Base-by-base conservation (phyloP, 2,888 invertebrate species). In the Seladonia tumulorum region DNA sequence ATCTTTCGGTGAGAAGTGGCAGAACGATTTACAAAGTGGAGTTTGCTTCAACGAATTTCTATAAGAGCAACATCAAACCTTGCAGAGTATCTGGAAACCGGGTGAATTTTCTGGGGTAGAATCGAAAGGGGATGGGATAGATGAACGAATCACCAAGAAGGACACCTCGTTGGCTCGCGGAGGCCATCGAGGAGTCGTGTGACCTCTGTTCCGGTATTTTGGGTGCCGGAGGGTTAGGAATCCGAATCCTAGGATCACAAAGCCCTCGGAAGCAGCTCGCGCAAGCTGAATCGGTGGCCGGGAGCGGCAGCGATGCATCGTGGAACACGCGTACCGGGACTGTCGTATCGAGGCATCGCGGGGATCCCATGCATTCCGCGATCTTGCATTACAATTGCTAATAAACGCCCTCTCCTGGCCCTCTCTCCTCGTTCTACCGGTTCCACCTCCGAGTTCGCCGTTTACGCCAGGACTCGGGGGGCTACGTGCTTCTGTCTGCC, bases 301-400 rank as follows among this genome's bases (percentile, higher is more conserved):
- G 63, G 29, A 29, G 63, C 63, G 63, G 63, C 7, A 29, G 63
- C 63, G 63, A 16, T 63, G 63, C 63, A 63, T 63, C 83, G 90
- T 83, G 89, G 82, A 92, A 91, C 92, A 92, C 91, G 90, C 91
- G 92, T 92, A 92, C 90, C 91, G 89, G 89, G 87, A 86, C 85
- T 82, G 87, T 89, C 89, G 88, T 92, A 93, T 92, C 92, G 91
- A 91, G 88, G 90, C 90, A 92, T 92, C 91, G 91, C 90, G 78
- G 63, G 87, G 90, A 88, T 89, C 89, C 89, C 89, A 85, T 87
- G 90, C 91, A 92, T 93, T 93, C 92, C 91, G 89, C 91, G 90
- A 91, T 92, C 91, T 92, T 91, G 91, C 91, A 92, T 93, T 92
- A 93, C 91, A 93, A 93, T 93, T 93, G 92, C 91, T 92, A 92